A percentile compares a stretch with the other conserved stretches of the same genome.
Conservation (phyloP, 1,140 invertebrate genomes). For the Cataglyphis hispanica region DNA sequence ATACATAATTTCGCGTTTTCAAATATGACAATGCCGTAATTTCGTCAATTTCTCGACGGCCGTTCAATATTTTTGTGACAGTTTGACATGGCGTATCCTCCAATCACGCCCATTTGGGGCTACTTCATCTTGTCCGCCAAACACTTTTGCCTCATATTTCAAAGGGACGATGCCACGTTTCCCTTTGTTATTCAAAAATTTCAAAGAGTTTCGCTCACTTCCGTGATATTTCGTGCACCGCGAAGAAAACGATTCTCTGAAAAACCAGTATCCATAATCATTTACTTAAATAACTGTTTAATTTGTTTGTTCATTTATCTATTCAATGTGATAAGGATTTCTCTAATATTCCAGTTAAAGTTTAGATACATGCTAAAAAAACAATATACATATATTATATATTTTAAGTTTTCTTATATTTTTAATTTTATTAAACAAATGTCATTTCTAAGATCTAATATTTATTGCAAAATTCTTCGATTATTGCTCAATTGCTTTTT, state of each 20-base stretch:
- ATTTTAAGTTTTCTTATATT: background rate
- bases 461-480: background rate
- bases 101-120: constrained; percentile 44
- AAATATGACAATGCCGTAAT: constrained; percentile 44
- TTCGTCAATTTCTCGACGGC: constrained; percentile 1
- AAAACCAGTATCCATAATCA: background rate
- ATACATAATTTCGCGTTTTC: constrained; percentile 50
- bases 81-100: constrained; percentile 40
- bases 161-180: constrained; percentile 3
- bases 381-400: too few relatives aligned
- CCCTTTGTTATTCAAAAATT: constrained; percentile 2
- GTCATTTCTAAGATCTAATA: too few relatives aligned
- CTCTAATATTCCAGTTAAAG: background rate
- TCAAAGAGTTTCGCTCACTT: constrained; percentile 11
- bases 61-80: constrained; percentile 33
- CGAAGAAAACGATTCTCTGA: background rate
- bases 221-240: background rate
- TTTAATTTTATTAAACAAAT: background rate
- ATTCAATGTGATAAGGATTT: background rate
- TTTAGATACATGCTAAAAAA: too few relatives aligned
- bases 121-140: constrained; percentile 31
- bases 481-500: background rate
- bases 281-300: constrained; percentile 10
- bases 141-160: constrained; percentile 13
- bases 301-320: background rate